Evolutionary conservation across 1,140 invertebrate genomes (phyloP), one percentile per base, ranked within the genome.

Genomic region (Campoletis sonorensis): DNA sequence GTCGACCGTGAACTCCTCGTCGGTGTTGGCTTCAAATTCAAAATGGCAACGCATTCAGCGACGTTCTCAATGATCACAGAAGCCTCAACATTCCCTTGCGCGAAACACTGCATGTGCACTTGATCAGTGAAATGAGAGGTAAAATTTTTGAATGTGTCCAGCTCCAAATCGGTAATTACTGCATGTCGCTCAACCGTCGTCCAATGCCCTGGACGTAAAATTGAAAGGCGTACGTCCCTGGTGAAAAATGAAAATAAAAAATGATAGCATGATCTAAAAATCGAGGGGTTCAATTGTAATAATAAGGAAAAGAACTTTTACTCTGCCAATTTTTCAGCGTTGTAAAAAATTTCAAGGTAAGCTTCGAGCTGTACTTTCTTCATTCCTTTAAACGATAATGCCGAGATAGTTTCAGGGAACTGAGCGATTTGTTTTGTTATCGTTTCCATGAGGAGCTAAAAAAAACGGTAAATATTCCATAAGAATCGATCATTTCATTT

Each of bases 1-100:
- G 93, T 86, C 89, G 93, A 77, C 10, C 87, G 88, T 33, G 81
- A 73, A 68, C 82, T 84, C 37, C 88, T 83, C 0, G 81, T 58
- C 8, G 84, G 77, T 4, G 91, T 27, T 0, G 87, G 77, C n/a
- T 82, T 72, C 27, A 83, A 92, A 21, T 89, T 82, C 1, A 92
- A 67, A 21, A 85, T 81, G 0, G 89, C 78, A 0, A 87, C 72
- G 37, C 82, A 88, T 0, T 85, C 85, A 67, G 92, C 88, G 27
- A 92, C 92, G 73, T 94, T 93, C 73, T 92, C 88, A 13, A 95
- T 91, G 0, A 95, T 95, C 27, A 94, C 89, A 16, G 94, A 89
- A 88, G 94, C 91, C 0, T 90, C 92, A 11, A 96, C 90, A 88
- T 97, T 97, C 10, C 96, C 97, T 91, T 97, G 96, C 15, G 96